Base-by-base conservation (phyloP, 2,797 vertebrate genomes). In the Scyliorhinus canicula region DNA sequence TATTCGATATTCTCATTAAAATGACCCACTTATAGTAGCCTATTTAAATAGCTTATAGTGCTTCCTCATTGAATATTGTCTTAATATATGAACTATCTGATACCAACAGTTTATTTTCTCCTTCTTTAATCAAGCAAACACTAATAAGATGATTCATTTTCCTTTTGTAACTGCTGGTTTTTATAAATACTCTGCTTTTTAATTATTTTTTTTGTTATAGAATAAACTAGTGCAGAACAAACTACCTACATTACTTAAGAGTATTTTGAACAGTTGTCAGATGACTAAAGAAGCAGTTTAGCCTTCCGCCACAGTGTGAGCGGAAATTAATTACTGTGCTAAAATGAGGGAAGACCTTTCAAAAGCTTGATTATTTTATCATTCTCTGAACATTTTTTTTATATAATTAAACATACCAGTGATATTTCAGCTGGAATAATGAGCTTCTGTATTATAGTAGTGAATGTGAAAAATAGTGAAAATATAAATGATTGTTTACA, bases 371-470 rank as follows among this genome's bases (percentile, higher is more conserved):
- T 94, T 94, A 94, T 74, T 94, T 94, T 94, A 74, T 50, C 93
- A 94, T 93, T 71, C 44, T 52, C 67, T 74, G 26, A 74, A 71
- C 93, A 94, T 67, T 55, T 94, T 94, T 93, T 93, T 47, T 71
- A 94, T 74, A 60, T 82, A 90, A 60, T 60, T 57, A 69, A 67
- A 93, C 4, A 44, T 40, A 47, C 63, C 35, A 44, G 26, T 94
- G 12, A 94, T 94, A 50, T 94, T 74, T 94, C 67, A 94, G 93
- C 93, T 94, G 67, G 74, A 94, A 94, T 88, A 77, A 91, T 79
- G 60, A 96, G 95, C 74, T 95, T 86, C 85, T 95, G 95, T 95
- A 96, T 95, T 95, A 95, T 96, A 95, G 95, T 95, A 74, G 95
- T 96, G 95, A 57, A 95, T 95, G 95, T 95, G 95, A 95, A 95